Base-by-base conservation (phyloP, 2,888 invertebrate genomes). In the Campoplex nolae region DNA sequence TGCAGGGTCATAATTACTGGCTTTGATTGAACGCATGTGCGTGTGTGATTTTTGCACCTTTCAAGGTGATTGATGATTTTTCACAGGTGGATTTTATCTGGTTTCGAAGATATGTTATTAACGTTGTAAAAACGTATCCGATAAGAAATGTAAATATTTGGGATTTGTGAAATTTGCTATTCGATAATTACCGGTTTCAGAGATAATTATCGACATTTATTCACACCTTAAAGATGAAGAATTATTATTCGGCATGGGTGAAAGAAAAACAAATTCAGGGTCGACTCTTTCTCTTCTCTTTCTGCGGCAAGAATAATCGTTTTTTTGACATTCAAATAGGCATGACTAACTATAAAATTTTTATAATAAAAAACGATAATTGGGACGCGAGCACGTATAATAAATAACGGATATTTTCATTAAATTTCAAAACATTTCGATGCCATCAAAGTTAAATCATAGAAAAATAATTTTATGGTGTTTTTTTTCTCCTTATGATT, bases 21-120 rank as follows among this genome's bases (percentile, higher is more conserved):
- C 68, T 78, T 78, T 13, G 28, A 78, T 67, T 65, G 42, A 23
- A 68, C 13, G 45, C 58, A 58, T 28, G 58, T n/a, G 51, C 11
- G 58, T 58, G 58, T 58, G 28, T 74, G 58, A 16, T 23, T 74
- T 28, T 58, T 3, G n/a, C 28, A 28, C 58, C 28, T 28, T 32
- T 32, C 23, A 28, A 28, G 28, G 13, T 16, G 58, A 9, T 58
- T 28, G 28, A 32, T 58, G 4, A 28, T 58, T 32, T 58, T 58
- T 13, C 4, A 58, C 58, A 32, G 58, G 58, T 58, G 13, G 58
- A 58, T 58, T 58, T 3, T 32, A 28, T 58, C 13, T 58, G 13
- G 58, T 4, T 58, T 58, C 4, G 11, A 13, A 58, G 28, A 13
- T 9, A 28, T 13, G 4, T 58, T 9, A 28, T 28, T 7, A 32